Evolutionary conservation across 2,888 invertebrate genomes (phyloP).

Genomic region (Calliphora vomitoria): DNA sequence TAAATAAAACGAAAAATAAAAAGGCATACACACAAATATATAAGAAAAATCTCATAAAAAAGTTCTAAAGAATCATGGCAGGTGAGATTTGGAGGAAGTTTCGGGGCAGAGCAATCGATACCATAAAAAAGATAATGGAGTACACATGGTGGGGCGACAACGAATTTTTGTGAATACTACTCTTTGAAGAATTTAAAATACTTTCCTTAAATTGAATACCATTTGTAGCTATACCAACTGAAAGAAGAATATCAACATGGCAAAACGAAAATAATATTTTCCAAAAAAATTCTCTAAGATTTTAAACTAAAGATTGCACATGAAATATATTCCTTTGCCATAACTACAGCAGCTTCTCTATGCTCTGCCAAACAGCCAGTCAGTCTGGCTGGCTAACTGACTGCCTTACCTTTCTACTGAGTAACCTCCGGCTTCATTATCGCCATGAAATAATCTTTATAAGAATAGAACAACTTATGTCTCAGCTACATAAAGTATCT

Average conservation of each 20-base stretch:
- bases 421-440: conserved; percentile 61
- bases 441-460: conserved; percentile 58
- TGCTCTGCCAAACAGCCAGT: background rate
- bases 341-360: background rate
- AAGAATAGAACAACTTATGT: conserved; percentile 29
- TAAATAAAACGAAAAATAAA: conserved; percentile 47
- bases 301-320: conserved; percentile 41
- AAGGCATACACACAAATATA: background rate
- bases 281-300: conserved; percentile 30
- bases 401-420: background rate
- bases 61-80: conserved; percentile 36
- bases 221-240: background rate
- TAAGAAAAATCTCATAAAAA: conserved; percentile 24
- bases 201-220: background rate
- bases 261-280: conserved; percentile 20
- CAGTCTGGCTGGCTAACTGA: conserved; percentile 1
- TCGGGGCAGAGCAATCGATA: background rate
- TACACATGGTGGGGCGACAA: background rate
- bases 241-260: background rate
- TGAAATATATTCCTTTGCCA: conserved; percentile 38
- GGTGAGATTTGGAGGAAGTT: conserved; percentile 50
- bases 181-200: background rate
- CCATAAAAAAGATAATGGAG: background rate
- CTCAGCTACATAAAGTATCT: background rate
- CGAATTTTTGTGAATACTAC: background rate